These are phyloP conservation scores for Holocentrus rufus DNA, from an alignment of 2,797 vertebrate species.

Conservation along the genomic window DNA sequence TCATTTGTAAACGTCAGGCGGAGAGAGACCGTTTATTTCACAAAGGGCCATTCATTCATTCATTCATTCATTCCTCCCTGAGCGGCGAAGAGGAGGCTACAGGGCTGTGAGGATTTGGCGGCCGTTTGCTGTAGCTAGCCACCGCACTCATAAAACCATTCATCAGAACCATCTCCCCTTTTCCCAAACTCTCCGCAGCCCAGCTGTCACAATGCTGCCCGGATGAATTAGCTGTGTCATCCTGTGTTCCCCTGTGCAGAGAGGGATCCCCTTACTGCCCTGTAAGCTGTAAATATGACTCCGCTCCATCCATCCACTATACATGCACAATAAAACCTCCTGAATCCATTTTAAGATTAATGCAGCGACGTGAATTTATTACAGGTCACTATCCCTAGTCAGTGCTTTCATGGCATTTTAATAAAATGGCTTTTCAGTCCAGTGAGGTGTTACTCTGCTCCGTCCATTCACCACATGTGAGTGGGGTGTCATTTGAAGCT, in stretches of 20 bases:
- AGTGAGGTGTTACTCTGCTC: background rate
- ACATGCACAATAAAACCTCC: conserved; percentile 32
- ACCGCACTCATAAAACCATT: conserved; percentile 72
- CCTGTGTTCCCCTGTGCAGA: conserved; percentile 44
- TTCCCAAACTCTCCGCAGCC: conserved; percentile 50
- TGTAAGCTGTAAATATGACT: conserved; percentile 60
- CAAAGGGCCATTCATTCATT: conserved; percentile 72
- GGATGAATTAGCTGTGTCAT: conserved; percentile 74
- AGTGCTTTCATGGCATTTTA: background rate
- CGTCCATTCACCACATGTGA: conserved; percentile 19
- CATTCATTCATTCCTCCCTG: conserved; percentile 68
- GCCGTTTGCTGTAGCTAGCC: conserved; percentile 63
- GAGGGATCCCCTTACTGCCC: conserved; percentile 48
- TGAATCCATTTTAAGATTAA: conserved; percentile 47
- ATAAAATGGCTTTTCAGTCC: conserved; percentile 12
- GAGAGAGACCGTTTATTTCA: conserved; percentile 69
- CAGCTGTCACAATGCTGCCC: conserved; percentile 66
- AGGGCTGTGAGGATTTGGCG: conserved; percentile 55
- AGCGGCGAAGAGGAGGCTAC: conserved; percentile 65
- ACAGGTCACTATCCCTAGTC: conserved; percentile 7
- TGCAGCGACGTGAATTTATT: conserved; percentile 36
- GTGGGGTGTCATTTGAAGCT: conserved; percentile 20
- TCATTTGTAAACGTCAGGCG: conserved; percentile 71
- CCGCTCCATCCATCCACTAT: conserved; percentile 29
- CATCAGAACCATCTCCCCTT: conserved; percentile 69